A percentile compares a stretch with the other conserved stretches of the same genome.
Evolutionary conservation across 2,113 vertebrate genomes (phyloP).

Genomic region (Anhinga rufa): DNA sequence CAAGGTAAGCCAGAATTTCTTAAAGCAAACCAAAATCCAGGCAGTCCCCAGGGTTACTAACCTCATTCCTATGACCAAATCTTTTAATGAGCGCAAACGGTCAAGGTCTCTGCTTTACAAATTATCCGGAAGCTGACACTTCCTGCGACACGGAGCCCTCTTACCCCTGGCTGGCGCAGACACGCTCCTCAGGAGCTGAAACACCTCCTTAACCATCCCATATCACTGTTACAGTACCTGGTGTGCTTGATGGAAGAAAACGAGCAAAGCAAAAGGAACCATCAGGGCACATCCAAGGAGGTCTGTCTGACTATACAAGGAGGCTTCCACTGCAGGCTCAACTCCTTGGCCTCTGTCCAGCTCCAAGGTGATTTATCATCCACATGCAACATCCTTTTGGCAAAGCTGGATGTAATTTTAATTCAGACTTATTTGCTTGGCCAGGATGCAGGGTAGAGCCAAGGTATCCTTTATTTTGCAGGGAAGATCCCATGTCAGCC

Average conservation of each 20-base stretch:
- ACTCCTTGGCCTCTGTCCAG: background rate
- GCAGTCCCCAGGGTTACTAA: background rate
- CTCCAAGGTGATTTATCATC: background rate
- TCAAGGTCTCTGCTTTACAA: background rate
- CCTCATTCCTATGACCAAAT: fast-evolving
- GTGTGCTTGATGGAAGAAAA: background rate
- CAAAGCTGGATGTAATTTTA: background rate
- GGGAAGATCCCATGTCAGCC: background rate
- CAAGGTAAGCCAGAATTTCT: background rate
- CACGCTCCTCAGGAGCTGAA: fast-evolving
- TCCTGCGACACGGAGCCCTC: fast-evolving
- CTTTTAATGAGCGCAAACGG: background rate
- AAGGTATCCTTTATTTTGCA: background rate
- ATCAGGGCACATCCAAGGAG: background rate
- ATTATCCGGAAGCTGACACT: background rate
- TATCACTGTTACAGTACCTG: background rate
- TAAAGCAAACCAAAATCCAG: background rate
- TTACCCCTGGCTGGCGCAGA: too few species aligned
- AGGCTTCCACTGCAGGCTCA: background rate
- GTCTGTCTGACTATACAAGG: too few species aligned
- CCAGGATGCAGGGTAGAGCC: background rate
- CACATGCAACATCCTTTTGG: background rate
- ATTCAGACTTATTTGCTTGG: background rate
- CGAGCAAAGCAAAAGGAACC: background rate
- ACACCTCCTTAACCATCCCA: background rate